Base-by-base conservation (phyloP, 2,113 vertebrate species). In the Cavia porcellus region DNA sequence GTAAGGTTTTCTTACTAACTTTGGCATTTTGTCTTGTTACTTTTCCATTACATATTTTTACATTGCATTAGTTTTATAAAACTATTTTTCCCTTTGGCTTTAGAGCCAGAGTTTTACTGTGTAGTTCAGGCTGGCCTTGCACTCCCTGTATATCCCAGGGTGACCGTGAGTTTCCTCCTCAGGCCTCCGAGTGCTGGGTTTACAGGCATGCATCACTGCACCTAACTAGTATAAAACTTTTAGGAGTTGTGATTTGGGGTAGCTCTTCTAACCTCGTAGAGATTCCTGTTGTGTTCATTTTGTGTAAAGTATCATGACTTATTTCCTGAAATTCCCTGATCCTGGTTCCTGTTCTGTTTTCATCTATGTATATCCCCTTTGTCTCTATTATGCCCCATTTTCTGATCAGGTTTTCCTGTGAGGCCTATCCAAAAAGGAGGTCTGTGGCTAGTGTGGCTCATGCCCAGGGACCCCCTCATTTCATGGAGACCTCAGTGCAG, bases 11-110 rank as follows among this genome's bases (percentile, higher is more conserved):
- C 52, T 61, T 82, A 57, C 61, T 84, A 75, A 66, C 42, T 81
- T 87, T 62, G 9, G 17, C 57, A 57, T 70, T 70, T 92, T 50
- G 38, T 5, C 38, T 42, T 42, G 74, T 61, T 83, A 14, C 8
- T 83, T 89, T 85, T 61, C 25, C 70, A 1, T 75, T 59, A n/a
- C 20, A 64, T 77, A 12, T 77, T 95, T 96, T 88, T 32, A 77
- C 25, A 15, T 77, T 77, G 45, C 28, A 47, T 77, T 77, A 14
- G 45, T 77, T 47, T 77, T 47, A 45, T 47, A 50, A 77, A 47
- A 77, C 74, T 77, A 12, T 47, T 77, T 50, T 47, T 47, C 13
- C 13, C 24, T 77, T 47, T 47, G 45, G 25, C 30, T 75, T 75
- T 47, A 30, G 74, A 45, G 19, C 19, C n/a, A 72, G 72, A 45